These are phyloP conservation scores for Protonemura montana DNA, from an alignment of 2,888 invertebrate genomes.

Conservation along the genomic window DNA sequence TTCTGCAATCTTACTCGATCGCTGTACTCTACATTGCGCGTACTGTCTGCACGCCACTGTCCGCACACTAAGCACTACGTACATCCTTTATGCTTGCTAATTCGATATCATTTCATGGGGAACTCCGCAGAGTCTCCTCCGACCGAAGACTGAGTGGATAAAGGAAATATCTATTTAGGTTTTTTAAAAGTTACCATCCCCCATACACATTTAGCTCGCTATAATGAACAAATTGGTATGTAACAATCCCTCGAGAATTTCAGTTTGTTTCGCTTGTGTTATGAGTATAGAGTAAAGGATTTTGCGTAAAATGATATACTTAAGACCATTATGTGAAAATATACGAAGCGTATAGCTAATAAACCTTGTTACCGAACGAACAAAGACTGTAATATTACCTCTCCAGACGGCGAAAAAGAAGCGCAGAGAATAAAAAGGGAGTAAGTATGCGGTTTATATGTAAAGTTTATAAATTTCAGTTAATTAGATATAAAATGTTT, in stretches of 20 bases:
- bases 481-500: conserved; percentile 15
- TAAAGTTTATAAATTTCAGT: conserved; percentile 16
- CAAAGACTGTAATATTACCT: background rate
- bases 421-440: background rate
- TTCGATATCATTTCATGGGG: conserved; percentile 30
- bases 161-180: conserved; percentile 32
- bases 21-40: background rate
- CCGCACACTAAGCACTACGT: background rate
- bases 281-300: background rate
- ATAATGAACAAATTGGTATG: conserved; percentile 15
- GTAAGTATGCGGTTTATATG: background rate
- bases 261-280: background rate
- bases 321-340: conserved; percentile 16
- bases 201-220: conserved; percentile 16
- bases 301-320: conserved; percentile 35
- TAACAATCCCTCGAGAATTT: background rate
- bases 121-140: background rate
- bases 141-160: conserved; percentile 27
- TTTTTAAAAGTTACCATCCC: conserved; percentile 27
- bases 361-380: conserved; percentile 7
- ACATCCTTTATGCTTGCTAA: conserved; percentile 22
- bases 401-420: background rate
- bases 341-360: background rate
- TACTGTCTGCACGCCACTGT: background rate
- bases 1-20: too few species aligned